phyloP scores from a whole-genome alignment of 2,113 vertebrate species.

The Pao palembangensis region DNA sequence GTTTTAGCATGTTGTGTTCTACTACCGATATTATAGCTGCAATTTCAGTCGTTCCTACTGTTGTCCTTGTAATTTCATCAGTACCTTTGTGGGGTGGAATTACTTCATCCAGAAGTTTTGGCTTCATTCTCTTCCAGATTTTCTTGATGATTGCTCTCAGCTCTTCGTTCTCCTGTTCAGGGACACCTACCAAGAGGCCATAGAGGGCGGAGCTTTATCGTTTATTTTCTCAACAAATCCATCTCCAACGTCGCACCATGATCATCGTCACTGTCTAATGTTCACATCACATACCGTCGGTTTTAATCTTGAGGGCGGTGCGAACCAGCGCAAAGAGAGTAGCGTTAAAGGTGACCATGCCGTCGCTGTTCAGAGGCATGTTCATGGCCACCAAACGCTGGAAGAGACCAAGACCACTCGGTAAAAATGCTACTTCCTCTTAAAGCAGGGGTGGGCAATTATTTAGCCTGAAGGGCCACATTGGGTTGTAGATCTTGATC shows the following conservation, averaged over 20 bases:
- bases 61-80: neutral
- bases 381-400: slow-evolving; percentile 93
- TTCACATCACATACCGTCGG: slow-evolving; percentile 74
- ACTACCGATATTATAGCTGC: too few species aligned
- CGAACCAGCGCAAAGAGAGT: slow-evolving; percentile 89
- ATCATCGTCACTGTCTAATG: neutral
- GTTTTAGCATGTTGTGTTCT: neutral
- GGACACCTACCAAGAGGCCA: slow-evolving; percentile 69
- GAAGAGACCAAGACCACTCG: neutral
- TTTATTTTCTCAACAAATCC: neutral
- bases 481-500: too few species aligned
- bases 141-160: slow-evolving; percentile 86
- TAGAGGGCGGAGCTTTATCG: neutral
- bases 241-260: neutral
- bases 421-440: neutral
- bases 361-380: slow-evolving; percentile 87
- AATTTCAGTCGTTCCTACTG: too few species aligned
- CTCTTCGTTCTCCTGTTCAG: slow-evolving; percentile 86
- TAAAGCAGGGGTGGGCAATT: neutral
- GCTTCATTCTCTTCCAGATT: slow-evolving; percentile 91
- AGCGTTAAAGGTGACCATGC: slow-evolving; percentile 89
- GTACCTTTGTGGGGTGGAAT: slow-evolving; percentile 82
- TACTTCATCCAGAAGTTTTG: slow-evolving; percentile 87
- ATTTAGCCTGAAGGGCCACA: too few species aligned
- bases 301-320: slow-evolving; percentile 89